These are phyloP conservation scores for Melanotaenia duboulayi DNA, from an alignment of 2,113 vertebrate genomes.

Conservation along the genomic window DNA sequence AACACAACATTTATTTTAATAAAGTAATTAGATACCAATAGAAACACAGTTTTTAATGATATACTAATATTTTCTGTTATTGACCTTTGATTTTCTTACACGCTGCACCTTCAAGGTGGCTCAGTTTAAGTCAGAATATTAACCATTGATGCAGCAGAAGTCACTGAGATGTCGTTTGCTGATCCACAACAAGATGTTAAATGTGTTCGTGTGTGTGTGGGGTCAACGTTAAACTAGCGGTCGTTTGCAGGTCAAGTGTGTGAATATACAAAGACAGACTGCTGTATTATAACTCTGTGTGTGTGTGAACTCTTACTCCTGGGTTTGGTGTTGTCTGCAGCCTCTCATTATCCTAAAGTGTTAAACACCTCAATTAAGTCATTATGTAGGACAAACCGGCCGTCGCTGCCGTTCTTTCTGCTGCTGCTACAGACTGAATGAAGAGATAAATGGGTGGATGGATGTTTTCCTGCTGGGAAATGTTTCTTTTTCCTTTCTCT, in stretches of 20 bases:
- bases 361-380: constrained; percentile 73
- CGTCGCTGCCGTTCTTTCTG: constrained; percentile 3
- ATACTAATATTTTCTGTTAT: too few species aligned
- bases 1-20: too few species aligned
- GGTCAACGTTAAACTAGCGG: not conserved
- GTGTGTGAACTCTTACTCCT: constrained; percentile 23
- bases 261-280: too few species aligned
- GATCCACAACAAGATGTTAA: too few species aligned
- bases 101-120: too few species aligned
- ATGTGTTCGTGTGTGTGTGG: not conserved
- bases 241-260: too few species aligned
- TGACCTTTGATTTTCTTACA: too few species aligned
- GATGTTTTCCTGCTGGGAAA: constrained; percentile 16
- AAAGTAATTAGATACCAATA: too few species aligned
- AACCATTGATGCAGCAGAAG: not conserved
- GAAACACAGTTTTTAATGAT: too few species aligned
- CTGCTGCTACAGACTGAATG: constrained; percentile 5
- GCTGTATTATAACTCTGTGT: not conserved
- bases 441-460: not conserved
- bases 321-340: constrained; percentile 55
- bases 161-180: too few species aligned
- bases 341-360: constrained; percentile 69
- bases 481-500: not conserved
- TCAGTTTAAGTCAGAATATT: too few species aligned
- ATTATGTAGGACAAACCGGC: constrained; percentile 60